Percentiles rank a stretch among this genome's conserved stretches.
Conservation (phyloP, 2,888 invertebrate genomes). For the Acanthococcus lagerstroemiae region DNA sequence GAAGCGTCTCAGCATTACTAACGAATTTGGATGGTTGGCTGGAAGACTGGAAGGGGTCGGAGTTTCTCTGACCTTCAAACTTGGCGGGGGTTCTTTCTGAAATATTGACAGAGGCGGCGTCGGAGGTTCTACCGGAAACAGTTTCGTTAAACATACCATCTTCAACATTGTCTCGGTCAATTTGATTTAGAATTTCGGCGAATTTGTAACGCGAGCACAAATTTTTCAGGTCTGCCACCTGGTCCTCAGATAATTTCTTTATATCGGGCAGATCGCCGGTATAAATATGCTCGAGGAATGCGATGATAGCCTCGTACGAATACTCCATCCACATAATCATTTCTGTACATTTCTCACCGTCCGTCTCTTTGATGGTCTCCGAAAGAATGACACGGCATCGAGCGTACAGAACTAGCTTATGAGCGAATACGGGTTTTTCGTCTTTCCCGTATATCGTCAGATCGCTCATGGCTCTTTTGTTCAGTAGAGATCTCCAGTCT, state of each 20-base stretch:
- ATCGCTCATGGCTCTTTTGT: conserved; percentile 43
- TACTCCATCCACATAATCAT: conserved; percentile 35
- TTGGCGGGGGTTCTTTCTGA: no score
- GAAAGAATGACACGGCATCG: conserved; percentile 43
- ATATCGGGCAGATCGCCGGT: conserved; percentile 11
- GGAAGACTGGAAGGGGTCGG: no score
- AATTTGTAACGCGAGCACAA: conserved; percentile 5
- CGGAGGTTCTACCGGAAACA: no score
- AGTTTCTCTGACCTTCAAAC: no score
- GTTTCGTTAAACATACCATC: no score
- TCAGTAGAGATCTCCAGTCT: conserved; percentile 41
- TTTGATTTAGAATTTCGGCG: no score
- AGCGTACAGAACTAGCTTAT: conserved; percentile 43
- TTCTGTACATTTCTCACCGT: conserved; percentile 28
- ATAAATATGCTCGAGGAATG: conserved; percentile 32
- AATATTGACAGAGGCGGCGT: no score
- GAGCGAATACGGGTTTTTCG: conserved; percentile 42
- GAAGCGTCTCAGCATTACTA: no score
- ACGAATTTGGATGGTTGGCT: no score
- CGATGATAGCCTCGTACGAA: conserved; percentile 21
- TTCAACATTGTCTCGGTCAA: no score
- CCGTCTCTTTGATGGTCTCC: conserved; percentile 38
- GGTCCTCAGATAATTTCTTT: conserved; percentile 31
- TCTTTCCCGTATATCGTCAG: conserved; percentile 42
- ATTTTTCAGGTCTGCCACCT: conserved; percentile 36